Conservation (phyloP, 2,888 invertebrate genomes). For the Eutolmus rufibarbis region DNA sequence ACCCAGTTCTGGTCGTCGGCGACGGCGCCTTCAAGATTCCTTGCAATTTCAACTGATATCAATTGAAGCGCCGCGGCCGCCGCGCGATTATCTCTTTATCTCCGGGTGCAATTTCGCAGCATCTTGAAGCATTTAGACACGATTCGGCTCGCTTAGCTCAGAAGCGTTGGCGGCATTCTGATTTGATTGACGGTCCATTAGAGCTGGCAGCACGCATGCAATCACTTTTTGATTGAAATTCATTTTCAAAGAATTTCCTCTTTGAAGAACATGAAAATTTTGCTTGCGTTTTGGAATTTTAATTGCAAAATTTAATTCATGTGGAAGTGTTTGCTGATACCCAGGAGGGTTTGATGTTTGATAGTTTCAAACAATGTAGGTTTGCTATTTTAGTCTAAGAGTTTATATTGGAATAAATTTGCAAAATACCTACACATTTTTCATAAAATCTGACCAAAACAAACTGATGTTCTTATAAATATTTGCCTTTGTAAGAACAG, state of each 20-base stretch:
- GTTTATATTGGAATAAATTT: background rate
- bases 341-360: background rate
- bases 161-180: background rate
- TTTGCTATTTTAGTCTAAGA: background rate
- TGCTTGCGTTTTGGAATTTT: conserved; percentile 3
- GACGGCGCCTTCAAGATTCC: background rate
- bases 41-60: background rate
- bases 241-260: background rate
- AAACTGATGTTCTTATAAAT: no score
- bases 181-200: conserved; percentile 1
- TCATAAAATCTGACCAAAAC: no score
- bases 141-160: background rate
- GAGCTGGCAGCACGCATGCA: background rate
- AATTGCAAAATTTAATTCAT: conserved; percentile 14
- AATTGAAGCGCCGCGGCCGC: background rate
- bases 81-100: background rate
- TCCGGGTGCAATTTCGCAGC: background rate
- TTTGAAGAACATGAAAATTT: background rate
- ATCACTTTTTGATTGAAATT: background rate
- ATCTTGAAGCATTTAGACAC: background rate
- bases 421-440: background rate
- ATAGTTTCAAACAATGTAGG: background rate
- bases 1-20: background rate
- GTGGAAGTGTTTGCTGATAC: conserved; percentile 1
- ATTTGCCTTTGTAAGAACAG: no score